These are phyloP conservation scores for Acronicta psi DNA, from an alignment of 2,888 invertebrate genomes.

Conservation along the genomic window DNA sequence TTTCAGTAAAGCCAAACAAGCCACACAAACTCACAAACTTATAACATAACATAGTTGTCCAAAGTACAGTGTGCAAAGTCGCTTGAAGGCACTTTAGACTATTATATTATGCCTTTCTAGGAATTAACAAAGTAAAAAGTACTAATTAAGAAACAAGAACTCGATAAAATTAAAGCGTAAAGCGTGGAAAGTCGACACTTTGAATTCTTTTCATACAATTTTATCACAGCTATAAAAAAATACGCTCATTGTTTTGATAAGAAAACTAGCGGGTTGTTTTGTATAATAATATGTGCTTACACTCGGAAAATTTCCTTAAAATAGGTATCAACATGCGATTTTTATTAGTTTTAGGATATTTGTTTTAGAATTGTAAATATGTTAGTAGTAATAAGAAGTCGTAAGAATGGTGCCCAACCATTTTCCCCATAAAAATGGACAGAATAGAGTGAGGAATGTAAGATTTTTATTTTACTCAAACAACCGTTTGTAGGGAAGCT, in stretches of 20 bases:
- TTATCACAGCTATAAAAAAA: conserved; percentile 2
- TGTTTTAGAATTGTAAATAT: too few relatives aligned
- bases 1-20: too few relatives aligned
- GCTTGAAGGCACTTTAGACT: too few relatives aligned
- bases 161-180: conserved; percentile 4
- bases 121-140: conserved; percentile 17
- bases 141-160: neutral
- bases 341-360: neutral
- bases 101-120: too few relatives aligned
- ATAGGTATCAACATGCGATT: neutral
- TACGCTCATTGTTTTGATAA: neutral
- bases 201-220: neutral
- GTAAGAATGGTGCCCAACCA: too few relatives aligned
- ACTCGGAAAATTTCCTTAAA: neutral
- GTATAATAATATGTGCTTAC: neutral
- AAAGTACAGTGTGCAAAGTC: conserved; percentile 4
- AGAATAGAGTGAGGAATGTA: too few relatives aligned
- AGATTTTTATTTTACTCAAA: too few relatives aligned
- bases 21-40: too few relatives aligned
- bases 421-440: too few relatives aligned
- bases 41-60: neutral
- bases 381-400: too few relatives aligned
- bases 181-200: neutral
- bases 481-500: too few relatives aligned
- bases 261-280: conserved; percentile 5